phyloP scores from a whole-genome alignment of 2,113 vertebrate genomes.

The Nibea albiflora region DNA sequence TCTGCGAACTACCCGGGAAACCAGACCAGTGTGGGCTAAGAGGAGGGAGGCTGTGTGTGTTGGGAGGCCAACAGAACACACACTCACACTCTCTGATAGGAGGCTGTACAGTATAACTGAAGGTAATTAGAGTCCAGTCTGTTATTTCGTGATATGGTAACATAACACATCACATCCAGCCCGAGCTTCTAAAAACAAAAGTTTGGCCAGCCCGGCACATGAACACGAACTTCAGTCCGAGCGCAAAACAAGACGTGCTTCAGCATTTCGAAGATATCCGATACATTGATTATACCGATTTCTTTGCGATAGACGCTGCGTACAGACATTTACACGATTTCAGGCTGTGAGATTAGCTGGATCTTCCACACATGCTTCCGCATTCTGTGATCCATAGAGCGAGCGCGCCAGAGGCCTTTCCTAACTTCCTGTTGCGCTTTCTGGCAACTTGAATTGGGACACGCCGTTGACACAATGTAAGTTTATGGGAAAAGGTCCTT shows the following conservation, averaged over 20 bases:
- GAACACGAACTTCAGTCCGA: background rate
- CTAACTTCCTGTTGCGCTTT: too few relatives aligned
- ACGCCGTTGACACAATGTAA: too few relatives aligned
- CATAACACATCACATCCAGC: constrained; percentile 8
- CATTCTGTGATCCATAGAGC: too few relatives aligned
- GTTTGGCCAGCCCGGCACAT: background rate
- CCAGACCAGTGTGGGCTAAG: constrained; percentile 37
- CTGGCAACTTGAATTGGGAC: too few relatives aligned
- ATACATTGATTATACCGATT: background rate
- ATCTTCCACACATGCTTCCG: too few relatives aligned
- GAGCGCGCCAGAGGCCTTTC: too few relatives aligned
- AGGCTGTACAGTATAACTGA: constrained; percentile 22
- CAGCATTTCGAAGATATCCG: too few relatives aligned
- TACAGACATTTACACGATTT: too few relatives aligned
- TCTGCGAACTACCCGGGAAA: constrained; percentile 71
- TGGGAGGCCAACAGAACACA: constrained; percentile 23
- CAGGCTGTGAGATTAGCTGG: too few relatives aligned
- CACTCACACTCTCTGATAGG: constrained; percentile 37
- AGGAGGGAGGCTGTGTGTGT: constrained; percentile 25
- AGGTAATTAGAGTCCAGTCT: constrained; percentile 60
- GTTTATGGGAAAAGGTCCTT: too few relatives aligned
- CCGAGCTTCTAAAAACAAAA: constrained; percentile 3
- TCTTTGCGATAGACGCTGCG: too few relatives aligned
- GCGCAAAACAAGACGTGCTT: too few relatives aligned
- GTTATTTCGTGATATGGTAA: constrained; percentile 12